Percentiles rank a stretch among this genome's conserved stretches.
phyloP scores from a whole-genome alignment of 2,888 invertebrate genomes.

The Orthosia gracilis region DNA sequence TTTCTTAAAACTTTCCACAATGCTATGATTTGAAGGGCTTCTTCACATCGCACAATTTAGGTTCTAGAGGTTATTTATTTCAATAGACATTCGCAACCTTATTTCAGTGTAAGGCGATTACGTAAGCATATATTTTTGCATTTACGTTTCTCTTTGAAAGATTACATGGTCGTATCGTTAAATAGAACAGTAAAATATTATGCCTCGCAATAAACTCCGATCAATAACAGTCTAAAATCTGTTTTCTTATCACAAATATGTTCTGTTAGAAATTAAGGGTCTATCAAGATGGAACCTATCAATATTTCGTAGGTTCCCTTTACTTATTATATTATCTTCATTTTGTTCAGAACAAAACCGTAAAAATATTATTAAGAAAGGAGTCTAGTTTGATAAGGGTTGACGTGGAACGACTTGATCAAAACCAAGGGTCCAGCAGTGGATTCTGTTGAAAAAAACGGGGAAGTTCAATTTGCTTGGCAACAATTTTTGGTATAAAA shows the following conservation, averaged over 20 bases:
- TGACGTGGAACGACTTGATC: constrained; percentile 53
- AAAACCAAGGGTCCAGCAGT: constrained; percentile 31
- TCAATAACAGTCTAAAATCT: background rate
- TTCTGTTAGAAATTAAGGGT: background rate
- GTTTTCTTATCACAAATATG: background rate
- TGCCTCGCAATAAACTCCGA: background rate
- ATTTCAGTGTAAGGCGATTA: background rate
- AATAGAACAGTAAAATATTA: background rate
- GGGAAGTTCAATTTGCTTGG: background rate
- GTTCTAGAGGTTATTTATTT: constrained; percentile 17
- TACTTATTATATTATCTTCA: constrained; percentile 35
- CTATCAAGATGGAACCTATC: constrained; percentile 2
- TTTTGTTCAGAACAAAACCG: constrained; percentile 38
- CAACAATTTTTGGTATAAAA: constrained; percentile 1
- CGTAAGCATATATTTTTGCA: background rate
- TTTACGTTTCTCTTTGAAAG: background rate
- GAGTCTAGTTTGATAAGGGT: constrained; percentile 50
- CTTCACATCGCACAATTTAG: constrained; percentile 11
- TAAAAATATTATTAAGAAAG: constrained; percentile 48
- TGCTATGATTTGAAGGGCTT: constrained; percentile 32
- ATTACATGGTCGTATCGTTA: background rate
- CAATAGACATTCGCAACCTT: background rate
- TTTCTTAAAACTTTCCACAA: constrained; percentile 39
- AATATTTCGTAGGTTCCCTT: constrained; percentile 1
- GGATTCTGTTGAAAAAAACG: constrained; percentile 35